Percentiles rank a stretch among this genome's conserved stretches.
Conservation (phyloP, 1,140 invertebrate species). For the Pseudomyrmex concolor region DNA sequence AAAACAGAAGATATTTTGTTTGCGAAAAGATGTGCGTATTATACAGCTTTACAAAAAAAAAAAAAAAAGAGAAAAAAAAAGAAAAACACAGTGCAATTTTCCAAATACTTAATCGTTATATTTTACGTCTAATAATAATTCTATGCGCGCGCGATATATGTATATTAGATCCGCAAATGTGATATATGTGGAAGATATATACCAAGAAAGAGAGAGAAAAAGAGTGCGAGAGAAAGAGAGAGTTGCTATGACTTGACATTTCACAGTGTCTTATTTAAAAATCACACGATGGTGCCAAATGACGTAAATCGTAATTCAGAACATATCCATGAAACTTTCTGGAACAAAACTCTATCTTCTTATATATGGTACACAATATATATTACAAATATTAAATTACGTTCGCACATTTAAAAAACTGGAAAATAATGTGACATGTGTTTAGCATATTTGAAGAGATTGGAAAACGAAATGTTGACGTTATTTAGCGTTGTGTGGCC, state of each 20-base stretch:
- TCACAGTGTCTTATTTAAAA: constrained; percentile 28
- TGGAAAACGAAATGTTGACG: neutral
- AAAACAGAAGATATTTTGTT: constrained; percentile 1
- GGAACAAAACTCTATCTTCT: constrained; percentile 8
- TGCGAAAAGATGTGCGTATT: neutral
- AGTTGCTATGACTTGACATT: constrained; percentile 1
- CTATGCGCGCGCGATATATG: constrained; percentile 23
- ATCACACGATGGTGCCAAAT: constrained; percentile 47
- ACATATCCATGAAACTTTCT: constrained; percentile 38
- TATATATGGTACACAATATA: too few species aligned
- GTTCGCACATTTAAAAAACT: neutral
- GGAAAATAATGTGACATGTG: neutral
- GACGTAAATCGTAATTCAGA: constrained; percentile 22
- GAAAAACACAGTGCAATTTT: neutral
- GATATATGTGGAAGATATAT: neutral
- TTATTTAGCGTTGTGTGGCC: constrained; percentile 21
- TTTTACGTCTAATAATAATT: constrained; percentile 25
- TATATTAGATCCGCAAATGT: constrained; percentile 11
- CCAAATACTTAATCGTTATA: constrained; percentile 14
- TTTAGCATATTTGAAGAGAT: constrained; percentile 8
- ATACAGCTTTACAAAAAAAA: constrained; percentile 4
- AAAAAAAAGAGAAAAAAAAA: neutral
- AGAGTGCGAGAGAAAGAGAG: constrained; percentile 3
- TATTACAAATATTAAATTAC: constrained; percentile 21
- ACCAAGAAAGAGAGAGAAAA: neutral